Conservation (phyloP, 2,888 invertebrate genomes). For the Octonoba sinensis region DNA sequence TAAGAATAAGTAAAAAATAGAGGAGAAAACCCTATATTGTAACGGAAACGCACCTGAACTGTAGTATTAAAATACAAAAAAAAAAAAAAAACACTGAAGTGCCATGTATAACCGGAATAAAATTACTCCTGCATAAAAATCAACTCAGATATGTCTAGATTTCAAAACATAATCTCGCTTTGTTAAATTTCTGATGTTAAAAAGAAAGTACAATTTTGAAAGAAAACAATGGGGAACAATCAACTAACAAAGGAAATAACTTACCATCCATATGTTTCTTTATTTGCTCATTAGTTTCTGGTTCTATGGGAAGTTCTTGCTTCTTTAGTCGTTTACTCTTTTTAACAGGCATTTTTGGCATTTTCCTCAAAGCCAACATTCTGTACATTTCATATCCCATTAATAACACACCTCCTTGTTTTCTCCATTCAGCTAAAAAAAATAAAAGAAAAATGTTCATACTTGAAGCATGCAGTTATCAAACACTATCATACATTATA, state of each 20-base stretch:
- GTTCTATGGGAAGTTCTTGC: slow-evolving; percentile 46
- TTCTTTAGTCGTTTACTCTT: slow-evolving; percentile 74
- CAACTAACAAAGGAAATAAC: slow-evolving; percentile 15
- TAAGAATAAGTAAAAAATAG: no score
- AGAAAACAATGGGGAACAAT: no score
- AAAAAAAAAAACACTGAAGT: no score
- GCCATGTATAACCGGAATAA: no score
- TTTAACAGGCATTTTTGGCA: slow-evolving; percentile 74
- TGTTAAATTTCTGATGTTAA: no score
- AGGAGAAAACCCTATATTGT: no score
- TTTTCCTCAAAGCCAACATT: slow-evolving; percentile 84
- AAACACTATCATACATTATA: background rate
- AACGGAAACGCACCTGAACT: no score
- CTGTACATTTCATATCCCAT: slow-evolving; percentile 98
- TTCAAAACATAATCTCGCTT: no score
- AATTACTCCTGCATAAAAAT: no score
- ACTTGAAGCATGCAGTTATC: background rate
- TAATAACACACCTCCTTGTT: slow-evolving; percentile 90
- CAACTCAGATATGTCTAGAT: no score
- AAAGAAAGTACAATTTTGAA: no score
- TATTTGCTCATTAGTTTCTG: slow-evolving; percentile 61
- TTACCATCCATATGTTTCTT: slow-evolving; percentile 62
- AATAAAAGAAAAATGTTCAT: background rate
- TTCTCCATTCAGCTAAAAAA: slow-evolving; percentile 77
- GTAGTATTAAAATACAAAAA: no score